Evolutionary conservation across 2,113 vertebrate genomes (phyloP), one percentile per base, ranked within the genome.

Genomic region (Pagrus major): DNA sequence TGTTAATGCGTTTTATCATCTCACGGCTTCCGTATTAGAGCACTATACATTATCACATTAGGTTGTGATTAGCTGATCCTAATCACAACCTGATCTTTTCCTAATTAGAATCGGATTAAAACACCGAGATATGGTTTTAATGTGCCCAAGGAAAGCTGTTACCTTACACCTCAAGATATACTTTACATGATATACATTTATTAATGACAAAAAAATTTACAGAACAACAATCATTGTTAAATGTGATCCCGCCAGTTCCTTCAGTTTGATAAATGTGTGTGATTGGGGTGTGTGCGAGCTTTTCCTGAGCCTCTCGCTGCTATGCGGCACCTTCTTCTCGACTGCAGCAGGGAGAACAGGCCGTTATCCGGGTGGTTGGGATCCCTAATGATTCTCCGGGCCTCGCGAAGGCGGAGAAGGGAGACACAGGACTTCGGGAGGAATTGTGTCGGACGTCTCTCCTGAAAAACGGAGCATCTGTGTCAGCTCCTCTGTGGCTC

Each of bases 401-500:
- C n/a, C n/a, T n/a, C n/a, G 42, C 51, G 23, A 63, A 66, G 56
- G 44, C 47, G n/a, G 60, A 44, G 46, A 64, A 51, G 74, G 47
- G 44, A 75, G 71, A 67, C 66, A 12, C 6, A 9, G 65, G 78
- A 64, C 81, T 72, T 16, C 41, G 54, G 76, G 72, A 78, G 84
- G 61, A 85, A 88, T 86, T 71, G 86, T 66, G 78, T 72, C 65
- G 63, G 71, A 64, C 67, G 49, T 86, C 78, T 87, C 75, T 84
- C 67, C 87, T 89, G 76, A 56, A 90, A 92, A 91, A 74, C 65
- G 69, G 72, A 90, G 87, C 92, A 85, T 91, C 88, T 89, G 91
- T 92, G 92, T 93, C 92, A 92, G 91, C 88, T 89, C 89, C 89
- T 76, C 81, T 59, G 86, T 77, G 82, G 85, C 87, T 91, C 76